Percentiles rank a stretch among this genome's conserved stretches.
These are phyloP conservation scores for Homalodisca vitripennis DNA, from an alignment of 1,140 invertebrate genomes.

Conservation along the genomic window DNA sequence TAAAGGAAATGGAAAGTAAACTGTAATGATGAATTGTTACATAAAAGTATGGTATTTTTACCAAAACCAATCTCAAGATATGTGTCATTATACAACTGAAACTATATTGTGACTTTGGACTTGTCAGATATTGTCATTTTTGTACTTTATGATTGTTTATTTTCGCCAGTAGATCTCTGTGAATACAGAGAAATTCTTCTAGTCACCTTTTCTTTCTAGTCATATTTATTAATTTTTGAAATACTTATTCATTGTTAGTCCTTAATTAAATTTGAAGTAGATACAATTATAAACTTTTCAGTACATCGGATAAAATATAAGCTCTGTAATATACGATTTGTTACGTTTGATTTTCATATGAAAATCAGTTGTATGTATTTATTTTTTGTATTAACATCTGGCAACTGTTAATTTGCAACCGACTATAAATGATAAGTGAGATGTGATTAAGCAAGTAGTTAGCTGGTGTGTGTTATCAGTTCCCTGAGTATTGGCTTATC, in stretches of 20 bases:
- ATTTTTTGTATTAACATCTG: conserved; percentile 1
- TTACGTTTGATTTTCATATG: not conserved
- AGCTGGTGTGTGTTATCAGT: conserved; percentile 10
- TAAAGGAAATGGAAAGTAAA: conserved; percentile 34
- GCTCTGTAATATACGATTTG: not conserved
- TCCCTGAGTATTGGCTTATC: conserved; percentile 19
- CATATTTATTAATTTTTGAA: conserved; percentile 14
- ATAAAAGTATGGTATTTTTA: conserved; percentile 40
- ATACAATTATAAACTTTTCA: conserved; percentile 16
- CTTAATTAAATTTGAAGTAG: conserved; percentile 1
- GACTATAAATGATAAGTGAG: not conserved
- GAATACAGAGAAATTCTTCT: conserved; percentile 15
- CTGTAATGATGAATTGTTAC: conserved; percentile 39
- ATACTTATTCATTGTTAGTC: too few species aligned
- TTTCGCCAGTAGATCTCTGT: not conserved
- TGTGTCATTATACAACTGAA: conserved; percentile 32
- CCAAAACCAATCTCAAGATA: conserved; percentile 29
- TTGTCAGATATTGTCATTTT: conserved; percentile 1
- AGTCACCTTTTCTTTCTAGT: conserved; percentile 16
- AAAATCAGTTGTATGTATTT: not conserved
- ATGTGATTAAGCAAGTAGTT: not conserved
- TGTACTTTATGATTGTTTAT: conserved; percentile 13
- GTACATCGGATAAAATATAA: too few species aligned
- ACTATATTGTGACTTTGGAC: conserved; percentile 15
- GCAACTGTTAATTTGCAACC: not conserved